A percentile compares a stretch with the other conserved stretches of the same genome.
phyloP scores from a whole-genome alignment of 2,797 vertebrate genomes.

The Pipistrellus pygmaeus region DNA sequence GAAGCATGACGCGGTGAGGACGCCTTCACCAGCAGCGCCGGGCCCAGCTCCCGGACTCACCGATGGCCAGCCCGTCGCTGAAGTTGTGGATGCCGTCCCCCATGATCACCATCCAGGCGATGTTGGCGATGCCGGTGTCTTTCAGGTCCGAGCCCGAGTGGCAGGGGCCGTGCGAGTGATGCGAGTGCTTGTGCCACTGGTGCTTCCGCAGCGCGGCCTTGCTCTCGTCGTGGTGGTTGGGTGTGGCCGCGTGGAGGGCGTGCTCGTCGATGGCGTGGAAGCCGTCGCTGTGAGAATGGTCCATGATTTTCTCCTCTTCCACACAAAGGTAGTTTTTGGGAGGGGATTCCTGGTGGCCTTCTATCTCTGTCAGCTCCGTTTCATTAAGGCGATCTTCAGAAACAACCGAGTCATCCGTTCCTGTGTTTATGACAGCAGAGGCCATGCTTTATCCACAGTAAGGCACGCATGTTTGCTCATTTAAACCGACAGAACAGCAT shows the following conservation, averaged over 20 bases:
- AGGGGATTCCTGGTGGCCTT: constrained; percentile 91
- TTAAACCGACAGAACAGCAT: neutral
- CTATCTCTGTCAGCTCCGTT: constrained; percentile 93
- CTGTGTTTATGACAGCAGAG: constrained; percentile 81
- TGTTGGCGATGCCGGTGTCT: constrained; percentile 97
- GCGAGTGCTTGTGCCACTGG: constrained; percentile 90
- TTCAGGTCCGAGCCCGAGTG: constrained; percentile 98
- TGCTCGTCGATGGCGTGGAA: constrained; percentile 81
- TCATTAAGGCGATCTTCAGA: constrained; percentile 94
- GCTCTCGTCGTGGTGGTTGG: constrained; percentile 85
- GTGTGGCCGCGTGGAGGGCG: constrained; percentile 83
- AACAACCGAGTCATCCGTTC: constrained; percentile 88
- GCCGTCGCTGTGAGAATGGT: constrained; percentile 84
- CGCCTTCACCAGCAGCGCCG: no score
- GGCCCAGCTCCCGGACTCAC: constrained; percentile 85
- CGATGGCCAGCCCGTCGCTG: constrained; percentile 98
- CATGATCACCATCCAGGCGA: constrained; percentile 99
- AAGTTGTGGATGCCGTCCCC: constrained; percentile 99
- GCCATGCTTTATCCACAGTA: neutral
- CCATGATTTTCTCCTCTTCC: constrained; percentile 86
- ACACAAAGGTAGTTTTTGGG: constrained; percentile 88
- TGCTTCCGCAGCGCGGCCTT: constrained; percentile 88
- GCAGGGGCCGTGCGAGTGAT: constrained; percentile 97
- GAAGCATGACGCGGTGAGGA: neutral
- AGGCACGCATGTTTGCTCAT: neutral